Conservation (phyloP, 2,113 vertebrate species). For the Tetraodon nigroviridis region DNA sequence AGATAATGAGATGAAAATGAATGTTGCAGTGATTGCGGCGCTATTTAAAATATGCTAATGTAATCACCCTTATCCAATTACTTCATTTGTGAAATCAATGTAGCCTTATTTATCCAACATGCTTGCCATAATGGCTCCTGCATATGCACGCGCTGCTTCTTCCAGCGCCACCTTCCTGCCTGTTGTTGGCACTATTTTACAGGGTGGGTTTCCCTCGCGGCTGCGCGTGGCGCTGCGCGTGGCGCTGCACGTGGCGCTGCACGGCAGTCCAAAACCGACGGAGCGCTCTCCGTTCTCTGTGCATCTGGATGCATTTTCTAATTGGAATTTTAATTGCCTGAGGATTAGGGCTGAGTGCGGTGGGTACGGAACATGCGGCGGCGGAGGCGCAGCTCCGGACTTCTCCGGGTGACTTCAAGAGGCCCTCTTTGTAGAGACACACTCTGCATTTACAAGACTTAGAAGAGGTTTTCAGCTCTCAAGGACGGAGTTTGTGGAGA, state of each 20-base stretch:
- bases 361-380: conserved; percentile 47
- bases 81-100: conserved; percentile 60
- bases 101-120: conserved; percentile 56
- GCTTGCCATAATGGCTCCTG: conserved; percentile 47
- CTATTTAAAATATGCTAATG: conserved; percentile 62
- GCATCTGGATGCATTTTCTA: conserved; percentile 54
- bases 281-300: conserved; percentile 29
- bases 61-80: conserved; percentile 67
- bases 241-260: no score
- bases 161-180: conserved; percentile 18
- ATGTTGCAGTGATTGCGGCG: conserved; percentile 37
- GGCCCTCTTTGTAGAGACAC: conserved; percentile 28
- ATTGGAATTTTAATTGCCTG: conserved; percentile 70
- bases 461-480: conserved; percentile 38
- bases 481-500: conserved; percentile 10
- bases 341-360: conserved; percentile 59
- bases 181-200: conserved; percentile 32
- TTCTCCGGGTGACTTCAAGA: conserved; percentile 51
- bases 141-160: conserved; percentile 42
- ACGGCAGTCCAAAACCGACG: conserved; percentile 49
- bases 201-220: conserved; percentile 22
- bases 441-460: conserved; percentile 40
- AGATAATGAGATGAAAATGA: conserved; percentile 56
- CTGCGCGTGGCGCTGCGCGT: conserved; percentile 31
- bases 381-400: conserved; percentile 24